Evolutionary conservation across 2,797 vertebrate genomes (phyloP).

Genomic region (Apogon hyalosoma): DNA sequence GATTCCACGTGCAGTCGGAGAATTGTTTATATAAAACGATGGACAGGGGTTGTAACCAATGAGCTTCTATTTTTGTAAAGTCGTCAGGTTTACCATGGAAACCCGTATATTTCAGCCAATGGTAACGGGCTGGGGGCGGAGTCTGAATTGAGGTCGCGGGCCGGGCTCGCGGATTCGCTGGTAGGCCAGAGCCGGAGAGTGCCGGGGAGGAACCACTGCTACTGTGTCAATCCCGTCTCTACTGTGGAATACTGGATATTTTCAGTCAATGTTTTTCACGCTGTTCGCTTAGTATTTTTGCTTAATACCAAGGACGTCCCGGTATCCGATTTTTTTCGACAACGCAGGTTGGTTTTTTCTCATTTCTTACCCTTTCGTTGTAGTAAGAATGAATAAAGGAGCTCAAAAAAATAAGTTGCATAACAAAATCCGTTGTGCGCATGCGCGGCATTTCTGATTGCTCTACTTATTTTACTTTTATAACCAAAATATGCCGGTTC

Average conservation of each 20-base stretch:
- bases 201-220: conserved; percentile 44
- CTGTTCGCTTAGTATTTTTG: neutral
- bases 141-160: conserved; percentile 78
- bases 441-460: conserved; percentile 58
- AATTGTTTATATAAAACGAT: conserved; percentile 82
- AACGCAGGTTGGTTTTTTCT: conserved; percentile 65
- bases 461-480: conserved; percentile 64
- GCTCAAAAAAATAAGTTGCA: conserved; percentile 70
- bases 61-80: neutral
- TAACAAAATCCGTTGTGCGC: conserved; percentile 70
- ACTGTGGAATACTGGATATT: conserved; percentile 33
- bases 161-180: conserved; percentile 51
- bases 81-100: conserved; percentile 75
- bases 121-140: conserved; percentile 28
- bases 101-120: conserved; percentile 71
- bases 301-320: neutral
- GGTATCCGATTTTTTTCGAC: neutral
- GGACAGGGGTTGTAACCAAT: conserved; percentile 73
- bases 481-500: neutral
- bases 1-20: conserved; percentile 78
- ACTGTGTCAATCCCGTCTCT: conserved; percentile 64
- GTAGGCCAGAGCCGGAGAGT: neutral
- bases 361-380: neutral
- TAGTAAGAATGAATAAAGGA: neutral
- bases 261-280: neutral